These are phyloP conservation scores for Hydrolagus colliei DNA, from an alignment of 2,797 vertebrate genomes.

Conservation along the genomic window DNA sequence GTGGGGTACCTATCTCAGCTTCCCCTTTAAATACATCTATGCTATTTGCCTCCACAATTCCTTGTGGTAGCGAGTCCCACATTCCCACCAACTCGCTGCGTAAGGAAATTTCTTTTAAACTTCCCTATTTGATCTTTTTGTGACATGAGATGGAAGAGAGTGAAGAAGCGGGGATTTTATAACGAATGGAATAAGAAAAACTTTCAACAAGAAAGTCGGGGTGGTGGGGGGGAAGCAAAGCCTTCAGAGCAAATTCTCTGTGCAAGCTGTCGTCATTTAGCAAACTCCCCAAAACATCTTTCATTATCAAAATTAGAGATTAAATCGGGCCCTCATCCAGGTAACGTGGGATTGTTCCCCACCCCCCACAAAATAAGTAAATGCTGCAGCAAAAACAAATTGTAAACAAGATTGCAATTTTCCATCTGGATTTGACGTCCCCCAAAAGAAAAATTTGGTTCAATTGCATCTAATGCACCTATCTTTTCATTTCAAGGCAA, in stretches of 20 bases:
- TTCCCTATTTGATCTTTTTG: too few relatives aligned
- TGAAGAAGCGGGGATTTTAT: not conserved
- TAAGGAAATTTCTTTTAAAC: too few relatives aligned
- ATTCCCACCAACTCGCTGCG: too few relatives aligned
- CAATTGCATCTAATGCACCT: conserved; percentile 3
- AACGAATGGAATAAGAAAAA: too few relatives aligned
- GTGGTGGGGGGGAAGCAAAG: too few relatives aligned
- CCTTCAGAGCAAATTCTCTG: not conserved
- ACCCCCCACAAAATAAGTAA: not conserved
- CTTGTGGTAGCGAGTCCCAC: too few relatives aligned
- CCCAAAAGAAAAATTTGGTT: too few relatives aligned
- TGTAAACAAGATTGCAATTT: not conserved
- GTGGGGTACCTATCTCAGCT: too few relatives aligned
- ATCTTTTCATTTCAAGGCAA: not conserved
- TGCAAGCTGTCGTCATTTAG: not conserved
- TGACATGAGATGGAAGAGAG: not conserved
- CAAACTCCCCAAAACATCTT: not conserved
- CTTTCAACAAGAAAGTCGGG: not conserved
- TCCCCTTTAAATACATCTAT: too few relatives aligned
- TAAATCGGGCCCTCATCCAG: not conserved
- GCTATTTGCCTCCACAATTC: too few relatives aligned
- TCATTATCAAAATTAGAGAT: not conserved
- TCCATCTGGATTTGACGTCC: too few relatives aligned
- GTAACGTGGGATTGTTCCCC: not conserved
- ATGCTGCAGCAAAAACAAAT: not conserved